phyloP scores from a whole-genome alignment of 2,888 invertebrate species.

The Chamaedrilus cognettii region DNA sequence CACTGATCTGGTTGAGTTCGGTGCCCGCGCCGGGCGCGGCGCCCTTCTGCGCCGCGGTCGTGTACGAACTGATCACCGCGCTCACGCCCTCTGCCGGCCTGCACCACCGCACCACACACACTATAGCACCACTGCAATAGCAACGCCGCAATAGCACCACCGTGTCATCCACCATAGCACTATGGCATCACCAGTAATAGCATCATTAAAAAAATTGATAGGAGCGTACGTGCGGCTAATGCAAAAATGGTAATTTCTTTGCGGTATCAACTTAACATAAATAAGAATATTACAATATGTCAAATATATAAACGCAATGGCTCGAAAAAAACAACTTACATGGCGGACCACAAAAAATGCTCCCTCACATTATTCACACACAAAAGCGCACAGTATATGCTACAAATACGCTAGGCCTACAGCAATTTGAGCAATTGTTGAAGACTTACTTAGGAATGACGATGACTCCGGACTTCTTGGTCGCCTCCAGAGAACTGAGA shows the following conservation, averaged over 20 bases:
- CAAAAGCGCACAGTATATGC: no score
- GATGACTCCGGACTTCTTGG: slow-evolving; percentile 18
- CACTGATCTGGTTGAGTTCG: neutral
- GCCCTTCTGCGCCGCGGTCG: neutral
- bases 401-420: no score
- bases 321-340: no score
- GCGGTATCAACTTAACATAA: no score
- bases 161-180: neutral
- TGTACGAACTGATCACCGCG: neutral
- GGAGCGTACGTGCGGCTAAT: neutral
- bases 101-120: neutral
- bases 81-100: neutral
- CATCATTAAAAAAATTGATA: neutral
- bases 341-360: no score
- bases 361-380: no score
- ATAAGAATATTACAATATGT: no score
- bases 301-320: no score
- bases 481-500: slow-evolving; percentile 78
- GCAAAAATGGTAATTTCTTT: no score
- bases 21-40: neutral
- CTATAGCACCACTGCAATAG: neutral
- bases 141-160: no score
- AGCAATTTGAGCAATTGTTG: no score
- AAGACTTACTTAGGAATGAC: no score
- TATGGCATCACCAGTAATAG: neutral